A percentile compares a stretch with the other conserved stretches of the same genome.
These are phyloP conservation scores for Sarcophaga variegata DNA, from an alignment of 2,888 invertebrate species.

Conservation along the genomic window DNA sequence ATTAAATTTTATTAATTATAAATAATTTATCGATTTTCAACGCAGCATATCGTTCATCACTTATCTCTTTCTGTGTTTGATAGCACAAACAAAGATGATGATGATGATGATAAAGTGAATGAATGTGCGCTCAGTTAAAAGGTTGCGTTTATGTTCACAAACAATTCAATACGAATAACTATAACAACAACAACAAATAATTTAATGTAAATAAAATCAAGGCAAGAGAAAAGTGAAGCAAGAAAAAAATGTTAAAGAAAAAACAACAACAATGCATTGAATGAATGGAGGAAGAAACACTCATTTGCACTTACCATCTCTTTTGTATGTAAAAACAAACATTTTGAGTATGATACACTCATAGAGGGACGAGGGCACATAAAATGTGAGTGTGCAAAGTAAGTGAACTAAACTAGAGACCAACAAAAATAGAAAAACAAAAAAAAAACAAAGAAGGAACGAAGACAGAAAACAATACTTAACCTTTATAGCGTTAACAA, in stretches of 20 bases:
- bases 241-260: not conserved
- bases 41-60: not conserved
- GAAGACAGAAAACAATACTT: conserved; percentile 13
- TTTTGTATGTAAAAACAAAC: not conserved
- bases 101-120: not conserved
- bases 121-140: not conserved
- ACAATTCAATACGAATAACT: conserved; percentile 2
- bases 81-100: not conserved
- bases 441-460: not conserved
- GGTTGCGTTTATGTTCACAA: conserved; percentile 12
- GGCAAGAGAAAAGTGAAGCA: not conserved
- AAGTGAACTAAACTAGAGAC: not conserved
- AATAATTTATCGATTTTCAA: not conserved
- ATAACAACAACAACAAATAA: conserved; percentile 6
- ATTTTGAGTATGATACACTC: not conserved
- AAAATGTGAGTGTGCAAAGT: too few species aligned
- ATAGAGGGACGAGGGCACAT: too few species aligned
- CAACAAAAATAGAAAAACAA: not conserved
- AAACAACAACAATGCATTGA: conserved; percentile 1
- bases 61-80: not conserved
- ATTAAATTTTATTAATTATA: not conserved
- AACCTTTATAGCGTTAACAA: conserved; percentile 28
- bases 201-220: conserved; percentile 7
- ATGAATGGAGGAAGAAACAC: not conserved
- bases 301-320: not conserved